Evolutionary conservation across 2,113 vertebrate genomes (phyloP).

Genomic region (Caranx melampygus): DNA sequence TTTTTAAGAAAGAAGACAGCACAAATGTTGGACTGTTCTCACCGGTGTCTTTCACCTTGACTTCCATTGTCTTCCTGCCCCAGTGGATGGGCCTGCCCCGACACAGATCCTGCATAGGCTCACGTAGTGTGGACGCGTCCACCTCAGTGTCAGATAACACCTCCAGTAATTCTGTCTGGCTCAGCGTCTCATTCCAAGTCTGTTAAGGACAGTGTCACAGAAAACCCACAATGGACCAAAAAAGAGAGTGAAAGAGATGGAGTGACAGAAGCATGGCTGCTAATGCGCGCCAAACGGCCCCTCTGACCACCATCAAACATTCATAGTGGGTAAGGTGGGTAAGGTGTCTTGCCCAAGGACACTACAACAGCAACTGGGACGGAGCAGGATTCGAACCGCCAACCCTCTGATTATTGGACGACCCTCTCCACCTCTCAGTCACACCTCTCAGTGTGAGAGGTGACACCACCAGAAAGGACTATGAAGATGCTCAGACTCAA

Average conservation of each 20-base stretch:
- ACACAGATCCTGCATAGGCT: constrained; percentile 87
- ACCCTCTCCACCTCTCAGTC: no score
- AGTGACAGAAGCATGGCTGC: neutral
- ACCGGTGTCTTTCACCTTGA: constrained; percentile 76
- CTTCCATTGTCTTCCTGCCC: constrained; percentile 80
- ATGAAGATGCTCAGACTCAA: constrained; percentile 3
- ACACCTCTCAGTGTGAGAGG: constrained; percentile 31
- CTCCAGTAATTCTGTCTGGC: constrained; percentile 90
- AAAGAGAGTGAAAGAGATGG: neutral
- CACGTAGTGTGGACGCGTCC: constrained; percentile 83
- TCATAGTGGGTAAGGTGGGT: no score
- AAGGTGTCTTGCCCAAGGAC: no score
- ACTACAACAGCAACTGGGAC: no score
- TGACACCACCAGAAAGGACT: constrained; percentile 45
- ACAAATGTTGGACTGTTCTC: constrained; percentile 61
- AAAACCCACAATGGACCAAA: neutral
- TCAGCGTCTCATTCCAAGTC: constrained; percentile 83
- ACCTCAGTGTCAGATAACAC: constrained; percentile 81
- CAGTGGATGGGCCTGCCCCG: constrained; percentile 87
- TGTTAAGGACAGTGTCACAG: constrained; percentile 68
- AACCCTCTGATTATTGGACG: constrained; percentile 27
- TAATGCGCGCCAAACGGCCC: no score
- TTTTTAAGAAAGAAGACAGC: no score
- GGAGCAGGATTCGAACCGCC: no score
- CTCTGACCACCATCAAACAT: no score